phyloP scores from a whole-genome alignment of 1,140 invertebrate species.

The Pomacea maculata region DNA sequence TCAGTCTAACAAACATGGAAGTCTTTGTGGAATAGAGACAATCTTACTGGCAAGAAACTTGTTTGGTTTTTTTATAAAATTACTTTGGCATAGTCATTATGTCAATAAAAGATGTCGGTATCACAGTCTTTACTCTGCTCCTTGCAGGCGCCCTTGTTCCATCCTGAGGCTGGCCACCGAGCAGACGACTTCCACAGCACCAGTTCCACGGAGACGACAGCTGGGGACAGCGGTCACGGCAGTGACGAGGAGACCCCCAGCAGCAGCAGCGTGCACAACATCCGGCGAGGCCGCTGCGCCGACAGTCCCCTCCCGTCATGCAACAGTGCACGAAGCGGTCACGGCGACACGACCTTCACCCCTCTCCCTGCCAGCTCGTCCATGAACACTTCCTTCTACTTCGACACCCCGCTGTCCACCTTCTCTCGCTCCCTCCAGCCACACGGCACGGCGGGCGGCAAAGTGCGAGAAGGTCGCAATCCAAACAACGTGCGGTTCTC shows the following conservation, averaged over 20 bases:
- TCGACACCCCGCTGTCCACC: not conserved
- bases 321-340: too few relatives aligned
- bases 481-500: conserved; percentile 9
- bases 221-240: conserved; percentile 38
- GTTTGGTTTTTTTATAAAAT: too few relatives aligned
- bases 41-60: too few relatives aligned
- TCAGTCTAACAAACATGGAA: too few relatives aligned
- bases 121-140: not conserved
- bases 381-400: conserved; percentile 5
- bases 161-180: not conserved
- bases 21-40: too few relatives aligned
- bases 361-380: not conserved
- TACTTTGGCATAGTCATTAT: too few relatives aligned
- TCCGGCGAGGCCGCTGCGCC: not conserved
- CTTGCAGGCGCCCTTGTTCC: conserved; percentile 8
- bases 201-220: conserved; percentile 30
- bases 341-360: not conserved
- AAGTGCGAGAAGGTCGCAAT: not conserved
- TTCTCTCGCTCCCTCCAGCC: not conserved
- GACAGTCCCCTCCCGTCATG: not conserved
- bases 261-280: conserved; percentile 20
- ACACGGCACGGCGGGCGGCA: not conserved
- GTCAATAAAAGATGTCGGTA: too few relatives aligned
- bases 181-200: conserved; percentile 39
- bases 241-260: conserved; percentile 36